Evolutionary conservation across 2,888 invertebrate genomes (phyloP).

Genomic region (Noctua fimbriata): DNA sequence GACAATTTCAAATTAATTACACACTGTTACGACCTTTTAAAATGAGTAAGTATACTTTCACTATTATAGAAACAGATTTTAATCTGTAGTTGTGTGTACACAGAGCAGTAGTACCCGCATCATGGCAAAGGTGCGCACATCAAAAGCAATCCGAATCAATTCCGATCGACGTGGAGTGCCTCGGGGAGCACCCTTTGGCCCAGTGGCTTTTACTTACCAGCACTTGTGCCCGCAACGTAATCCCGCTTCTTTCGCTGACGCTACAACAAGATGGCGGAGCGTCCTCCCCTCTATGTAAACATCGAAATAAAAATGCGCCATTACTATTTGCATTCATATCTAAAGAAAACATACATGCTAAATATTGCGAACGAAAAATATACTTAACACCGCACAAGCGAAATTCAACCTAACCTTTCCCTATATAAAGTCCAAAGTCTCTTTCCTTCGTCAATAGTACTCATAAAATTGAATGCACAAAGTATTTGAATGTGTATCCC

Average conservation of each 20-base stretch:
- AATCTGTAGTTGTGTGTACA: neutral
- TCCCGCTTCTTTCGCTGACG: constrained; percentile 81
- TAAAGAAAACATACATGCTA: constrained; percentile 90
- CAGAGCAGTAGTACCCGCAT: constrained; percentile 28
- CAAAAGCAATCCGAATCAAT: constrained; percentile 55
- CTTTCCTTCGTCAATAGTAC: constrained; percentile 57
- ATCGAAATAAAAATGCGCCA: constrained; percentile 90
- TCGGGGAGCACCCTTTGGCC: constrained; percentile 53
- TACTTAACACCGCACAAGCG: constrained; percentile 38
- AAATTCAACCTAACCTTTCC: constrained; percentile 63
- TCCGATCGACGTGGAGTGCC: constrained; percentile 57
- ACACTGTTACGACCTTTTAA: neutral
- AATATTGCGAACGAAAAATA: constrained; percentile 84
- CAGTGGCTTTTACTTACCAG: constrained; percentile 77
- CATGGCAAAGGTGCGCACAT: constrained; percentile 37
- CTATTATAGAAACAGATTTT: neutral
- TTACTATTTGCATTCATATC: constrained; percentile 91
- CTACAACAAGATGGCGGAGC: constrained; percentile 87
- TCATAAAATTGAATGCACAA: constrained; percentile 81
- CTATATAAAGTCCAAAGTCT: neutral
- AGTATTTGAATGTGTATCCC: constrained; percentile 80
- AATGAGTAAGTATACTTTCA: neutral
- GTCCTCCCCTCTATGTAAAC: constrained; percentile 87
- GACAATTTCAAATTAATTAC: neutral
- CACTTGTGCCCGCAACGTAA: constrained; percentile 67